Base-by-base conservation (phyloP, 35 echinoderm and acorn worm species). In the Stichopus chloronotus region DNA sequence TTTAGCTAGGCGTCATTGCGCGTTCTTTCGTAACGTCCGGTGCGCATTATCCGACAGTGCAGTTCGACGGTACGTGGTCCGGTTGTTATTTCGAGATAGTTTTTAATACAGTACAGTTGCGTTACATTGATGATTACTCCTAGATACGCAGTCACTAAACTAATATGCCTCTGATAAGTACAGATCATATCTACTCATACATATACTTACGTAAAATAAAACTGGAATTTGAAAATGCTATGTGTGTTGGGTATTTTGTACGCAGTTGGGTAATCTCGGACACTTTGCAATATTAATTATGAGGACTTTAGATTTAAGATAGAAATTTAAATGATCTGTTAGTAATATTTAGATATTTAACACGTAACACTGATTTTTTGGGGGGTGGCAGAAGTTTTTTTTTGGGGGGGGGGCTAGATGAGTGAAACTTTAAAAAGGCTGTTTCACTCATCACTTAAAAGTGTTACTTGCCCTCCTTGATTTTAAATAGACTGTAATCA, bases 311-410 rank as follows among this genome's bases (percentile, higher is more conserved):
- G 72, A 76, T 76, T 24, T 24, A 24, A 76, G 72, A 76, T 76
- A 76, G 72, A 76, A 76, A 76, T 76, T 5, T 16, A 6, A 76
- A 76, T 76, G 72, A 76, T 76, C 5, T 13, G 5, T 76, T 24
- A 76, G 72, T 76, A 24, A 76, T 76, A 76, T 68, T 76, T 76
- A 76, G 72, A 76, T 24, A 76, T 76, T 76, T 16, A 76, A 76
- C 72, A 76, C 72, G 12, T 16, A 76, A 76, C 72, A 16, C 25
- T 76, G 4, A 76, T 76, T 76, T 76, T 76, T 76, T 6, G 14
- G 72, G 72, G 72, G 19, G 17, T 76, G 12, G 25, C 72, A 24
- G 72, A 76, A 76, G 72, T 76, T 76, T 76, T n/a, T n/a, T n/a
- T n/a, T n/a, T n/a, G n/a, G n/a, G n/a, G n/a, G n/a, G n/a, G n/a